Evolutionary conservation across 2,888 invertebrate species (phyloP).

Genomic region (Venusia cambrica): DNA sequence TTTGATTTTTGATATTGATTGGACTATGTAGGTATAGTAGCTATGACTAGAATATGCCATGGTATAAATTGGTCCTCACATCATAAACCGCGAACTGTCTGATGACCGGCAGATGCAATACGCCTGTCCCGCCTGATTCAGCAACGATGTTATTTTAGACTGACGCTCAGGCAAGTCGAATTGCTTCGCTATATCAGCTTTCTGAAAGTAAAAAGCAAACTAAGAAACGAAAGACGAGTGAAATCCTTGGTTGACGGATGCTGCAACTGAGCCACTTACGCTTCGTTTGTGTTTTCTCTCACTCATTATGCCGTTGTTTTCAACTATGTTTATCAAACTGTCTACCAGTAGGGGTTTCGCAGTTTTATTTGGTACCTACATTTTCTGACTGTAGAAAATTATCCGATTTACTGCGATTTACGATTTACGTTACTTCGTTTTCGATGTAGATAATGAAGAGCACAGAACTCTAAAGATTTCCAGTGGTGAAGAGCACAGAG

Average conservation of each 20-base stretch:
- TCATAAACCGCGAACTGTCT: constrained; percentile 97
- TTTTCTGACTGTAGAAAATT: no score
- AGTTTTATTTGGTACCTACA: no score
- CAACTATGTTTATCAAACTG: no score
- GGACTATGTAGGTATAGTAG: no score
- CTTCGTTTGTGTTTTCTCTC: constrained; percentile 70
- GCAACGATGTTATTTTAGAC: constrained; percentile 92
- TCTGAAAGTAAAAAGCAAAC: constrained; percentile 65
- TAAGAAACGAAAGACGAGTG: neutral
- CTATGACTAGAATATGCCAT: no score
- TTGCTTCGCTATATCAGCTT: constrained; percentile 94
- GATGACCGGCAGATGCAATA: constrained; percentile 97
- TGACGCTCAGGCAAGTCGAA: constrained; percentile 94
- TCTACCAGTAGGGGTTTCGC: no score
- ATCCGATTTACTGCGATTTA: no score
- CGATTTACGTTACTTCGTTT: no score
- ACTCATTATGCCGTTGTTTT: constrained; percentile 46
- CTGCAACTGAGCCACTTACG: constrained; percentile 48
- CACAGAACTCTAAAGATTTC: no score
- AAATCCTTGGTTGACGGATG: neutral
- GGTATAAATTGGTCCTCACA: constrained; percentile 86
- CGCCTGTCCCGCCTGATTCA: constrained; percentile 94
- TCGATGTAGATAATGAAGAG: no score
- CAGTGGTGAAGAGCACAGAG: no score
- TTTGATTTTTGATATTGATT: no score